Base-by-base conservation (phyloP, 2,113 vertebrate species). In the Agapornis roseicollis region DNA sequence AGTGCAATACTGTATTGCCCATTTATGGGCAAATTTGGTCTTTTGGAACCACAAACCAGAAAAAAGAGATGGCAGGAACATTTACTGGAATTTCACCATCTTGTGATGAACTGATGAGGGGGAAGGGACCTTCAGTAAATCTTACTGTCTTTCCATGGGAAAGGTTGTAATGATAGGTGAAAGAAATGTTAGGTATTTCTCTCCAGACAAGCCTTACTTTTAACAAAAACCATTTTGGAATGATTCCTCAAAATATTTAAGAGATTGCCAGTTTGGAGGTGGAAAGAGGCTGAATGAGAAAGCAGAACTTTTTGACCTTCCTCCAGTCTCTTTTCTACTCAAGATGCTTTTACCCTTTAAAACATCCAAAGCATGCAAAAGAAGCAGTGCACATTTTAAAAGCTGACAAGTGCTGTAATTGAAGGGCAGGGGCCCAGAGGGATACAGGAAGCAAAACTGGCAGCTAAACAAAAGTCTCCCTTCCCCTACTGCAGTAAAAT, bases 321-420 rank as follows among this genome's bases (percentile, higher is more conserved):
- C 53, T 92, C 15, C 37, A 60, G 61, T 84, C 46, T 88, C 79
- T 89, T 89, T 78, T 93, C 79, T 71, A 88, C 76, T 96, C 68
- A 52, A 90, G 71, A 60, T n/a, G 60, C 37, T 82, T 87, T 86
- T 89, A 63, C 29, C 44, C 64, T 95, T 90, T 95, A 93, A 96
- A 93, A 95, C 88, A 85, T 79, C 72, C 83, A 71, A 87, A 83
- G 63, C 90, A 91, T 91, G 91, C 72, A 90, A 84, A 96, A 93
- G 70, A 85, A 88, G 71, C 31, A 52, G 58, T 20, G 52, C 44
- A 77, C 80, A 81, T 91, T 96, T 94, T 77, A 85, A 91, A 96
- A 95, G 84, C 46, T 96, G 93, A 96, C 91, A 96, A 89, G 44
- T 91, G 52, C 82, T 95, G 60, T 89, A 92, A 90, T 80, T 93